Evolutionary conservation across 2,113 vertebrate genomes (phyloP).

Genomic region (Dicrurus megarhynchus): DNA sequence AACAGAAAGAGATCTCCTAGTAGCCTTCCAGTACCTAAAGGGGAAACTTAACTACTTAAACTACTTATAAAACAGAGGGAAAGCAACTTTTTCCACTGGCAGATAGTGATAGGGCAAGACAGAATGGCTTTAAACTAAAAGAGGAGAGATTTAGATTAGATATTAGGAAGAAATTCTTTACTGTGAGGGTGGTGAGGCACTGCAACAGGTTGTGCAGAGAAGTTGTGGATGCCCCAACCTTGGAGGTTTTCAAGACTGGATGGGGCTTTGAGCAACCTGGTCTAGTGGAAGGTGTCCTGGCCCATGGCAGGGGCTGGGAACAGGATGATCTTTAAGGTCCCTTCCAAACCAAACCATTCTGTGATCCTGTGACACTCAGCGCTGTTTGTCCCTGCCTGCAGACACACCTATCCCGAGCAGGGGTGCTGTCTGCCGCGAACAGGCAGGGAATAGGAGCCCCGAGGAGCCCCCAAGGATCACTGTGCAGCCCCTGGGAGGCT

Average conservation of each 20-base stretch:
- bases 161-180: background rate
- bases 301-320: background rate
- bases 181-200: background rate
- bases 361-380: background rate
- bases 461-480: background rate
- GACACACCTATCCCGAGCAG: rapidly evolving
- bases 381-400: background rate
- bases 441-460: rapidly evolving
- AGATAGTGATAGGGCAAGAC: background rate
- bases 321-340: background rate
- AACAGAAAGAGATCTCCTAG: background rate
- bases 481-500: rapidly evolving
- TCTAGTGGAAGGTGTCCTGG: background rate
- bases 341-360: background rate
- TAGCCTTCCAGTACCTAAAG: background rate
- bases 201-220: background rate
- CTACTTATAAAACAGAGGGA: background rate
- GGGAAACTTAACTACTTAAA: background rate
- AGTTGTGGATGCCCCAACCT: background rate
- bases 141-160: background rate
- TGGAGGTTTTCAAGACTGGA: background rate
- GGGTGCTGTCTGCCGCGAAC: background rate
- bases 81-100: background rate
- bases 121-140: background rate
- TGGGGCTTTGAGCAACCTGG: background rate